Percentiles rank a stretch among this genome's conserved stretches.
Conservation (phyloP, 2,797 vertebrate species). For the Cyprinella venusta region DNA sequence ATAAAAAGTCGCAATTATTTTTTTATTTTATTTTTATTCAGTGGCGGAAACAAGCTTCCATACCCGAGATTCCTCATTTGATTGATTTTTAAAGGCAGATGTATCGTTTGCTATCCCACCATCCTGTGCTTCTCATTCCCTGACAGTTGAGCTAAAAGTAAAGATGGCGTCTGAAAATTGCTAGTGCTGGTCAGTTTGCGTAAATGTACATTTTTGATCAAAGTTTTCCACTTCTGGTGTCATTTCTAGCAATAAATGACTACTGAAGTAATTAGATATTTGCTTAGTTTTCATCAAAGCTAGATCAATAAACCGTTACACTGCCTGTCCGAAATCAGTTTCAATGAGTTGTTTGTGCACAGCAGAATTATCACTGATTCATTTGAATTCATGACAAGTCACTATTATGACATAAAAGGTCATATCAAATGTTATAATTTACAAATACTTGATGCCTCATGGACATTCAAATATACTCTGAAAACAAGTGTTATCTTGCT, state of each 20-base stretch:
- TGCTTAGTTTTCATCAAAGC: not conserved
- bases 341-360: no score
- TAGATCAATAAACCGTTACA: not conserved
- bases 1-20: no score
- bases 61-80: not conserved
- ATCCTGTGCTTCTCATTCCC: not conserved
- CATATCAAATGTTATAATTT: no score
- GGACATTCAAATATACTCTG: no score
- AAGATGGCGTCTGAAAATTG: not conserved
- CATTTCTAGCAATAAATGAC: not conserved
- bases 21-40: no score
- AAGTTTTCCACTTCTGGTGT: no score
- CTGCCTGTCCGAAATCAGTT: no score
- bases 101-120: not conserved
- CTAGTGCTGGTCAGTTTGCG: not conserved
- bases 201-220: not conserved
- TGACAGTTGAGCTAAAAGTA: not conserved
- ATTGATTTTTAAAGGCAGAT: not conserved
- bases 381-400: no score
- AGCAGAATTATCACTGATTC: not conserved
- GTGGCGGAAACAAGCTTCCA: no score
- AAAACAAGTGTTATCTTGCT: not conserved
- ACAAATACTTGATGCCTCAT: no score
- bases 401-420: no score
- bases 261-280: not conserved